Evolutionary conservation across 2,888 invertebrate species (phyloP), one percentile per base, ranked within the genome.

Genomic region (Emesis russula): DNA sequence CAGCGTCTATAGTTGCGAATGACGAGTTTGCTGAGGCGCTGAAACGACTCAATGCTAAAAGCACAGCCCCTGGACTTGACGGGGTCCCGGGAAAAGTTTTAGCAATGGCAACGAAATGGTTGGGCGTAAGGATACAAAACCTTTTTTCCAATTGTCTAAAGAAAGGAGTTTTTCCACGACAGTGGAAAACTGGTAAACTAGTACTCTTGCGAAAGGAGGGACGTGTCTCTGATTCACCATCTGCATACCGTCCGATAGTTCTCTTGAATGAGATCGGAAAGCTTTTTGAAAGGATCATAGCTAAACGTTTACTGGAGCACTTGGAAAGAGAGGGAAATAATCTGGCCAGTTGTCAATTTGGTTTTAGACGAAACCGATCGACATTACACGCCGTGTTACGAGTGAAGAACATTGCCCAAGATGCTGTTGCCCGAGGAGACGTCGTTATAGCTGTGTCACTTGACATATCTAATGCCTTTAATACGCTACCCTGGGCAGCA

Each of bases 51-150:
- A 66, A 66, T 2, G n/a, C 11, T 1, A 75, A 68, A n/a, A 75
- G 63, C 31, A 58, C 3, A 84, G 91, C 9, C 85, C 87, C 13
- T 66, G 87, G 70, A 70, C 87, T 41, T 11, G 73, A 82, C 36
- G 82, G 75, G 3, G 18, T 75, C 2, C 80, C 80, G 6, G 71
- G 80, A 6, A 44, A 33, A 6, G 80, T 33, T 11, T 71, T 70
- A 53, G 75, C n/a, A 11, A n/a, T 82, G 7, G 75, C 82, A 2
- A 38, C 66, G 25, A 18, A 25, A 2, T 18, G 44, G 15, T 53
- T 85, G 48, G 76, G 25, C 18, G 38, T n/a, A 13, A 48, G 58
- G 3, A 11, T 81, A 13, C 48, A 53, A n/a, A 36, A 1, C 1
- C 58, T 81, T 6, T 63, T 74, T 3, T 33, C 15, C 0, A 31